Evolutionary conservation across 2,888 invertebrate species (phyloP).

Genomic region (Tupiocoris notatus): DNA sequence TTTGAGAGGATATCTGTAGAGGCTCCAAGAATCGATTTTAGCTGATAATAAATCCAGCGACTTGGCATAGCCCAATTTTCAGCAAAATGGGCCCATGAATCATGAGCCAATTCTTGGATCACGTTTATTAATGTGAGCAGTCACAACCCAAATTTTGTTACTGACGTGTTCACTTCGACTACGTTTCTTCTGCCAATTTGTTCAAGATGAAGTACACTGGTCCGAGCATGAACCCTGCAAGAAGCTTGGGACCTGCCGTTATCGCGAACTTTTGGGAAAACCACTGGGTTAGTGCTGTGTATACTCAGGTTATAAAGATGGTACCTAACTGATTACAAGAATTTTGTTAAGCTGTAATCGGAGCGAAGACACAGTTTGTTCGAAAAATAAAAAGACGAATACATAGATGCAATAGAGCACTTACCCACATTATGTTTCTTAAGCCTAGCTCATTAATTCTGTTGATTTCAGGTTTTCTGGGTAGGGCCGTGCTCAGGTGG

Average conservation of each 20-base stretch:
- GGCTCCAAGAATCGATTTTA: too few relatives aligned
- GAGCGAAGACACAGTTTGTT: background rate
- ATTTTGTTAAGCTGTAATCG: too few relatives aligned
- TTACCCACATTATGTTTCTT: background rate
- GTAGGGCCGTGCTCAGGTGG: constrained; percentile 82
- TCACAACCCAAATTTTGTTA: too few relatives aligned
- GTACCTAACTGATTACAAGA: too few relatives aligned
- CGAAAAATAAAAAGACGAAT: constrained; percentile 3
- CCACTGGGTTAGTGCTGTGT: constrained; percentile 73
- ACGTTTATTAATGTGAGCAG: background rate
- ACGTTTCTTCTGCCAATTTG: background rate
- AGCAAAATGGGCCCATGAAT: too few relatives aligned
- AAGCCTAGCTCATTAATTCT: background rate
- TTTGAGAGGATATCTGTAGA: too few relatives aligned
- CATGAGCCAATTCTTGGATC: background rate
- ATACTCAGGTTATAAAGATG: constrained; percentile 6
- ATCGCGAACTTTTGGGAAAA: constrained; percentile 70
- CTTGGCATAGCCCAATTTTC: too few relatives aligned
- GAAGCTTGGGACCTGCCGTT: constrained; percentile 83
- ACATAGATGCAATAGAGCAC: background rate
- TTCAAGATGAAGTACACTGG: constrained; percentile 64
- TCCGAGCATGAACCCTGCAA: constrained; percentile 89
- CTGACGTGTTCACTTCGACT: too few relatives aligned
- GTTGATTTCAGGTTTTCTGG: constrained; percentile 72
- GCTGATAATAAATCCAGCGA: too few relatives aligned